phyloP scores from a whole-genome alignment of 1,140 invertebrate genomes.

The Belonocnema kinseyi region DNA sequence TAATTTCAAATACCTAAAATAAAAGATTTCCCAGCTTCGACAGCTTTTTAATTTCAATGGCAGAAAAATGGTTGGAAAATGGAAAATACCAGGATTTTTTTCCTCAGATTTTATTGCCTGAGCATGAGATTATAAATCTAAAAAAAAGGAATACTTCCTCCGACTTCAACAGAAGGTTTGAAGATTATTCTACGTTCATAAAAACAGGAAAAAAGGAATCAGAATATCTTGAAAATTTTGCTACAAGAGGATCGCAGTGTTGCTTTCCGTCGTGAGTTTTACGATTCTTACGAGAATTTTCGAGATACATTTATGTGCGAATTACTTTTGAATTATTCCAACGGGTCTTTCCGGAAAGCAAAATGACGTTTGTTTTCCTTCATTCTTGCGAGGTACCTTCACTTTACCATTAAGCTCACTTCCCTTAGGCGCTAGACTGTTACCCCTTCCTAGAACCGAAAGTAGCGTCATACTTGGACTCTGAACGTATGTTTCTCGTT shows the following conservation, averaged over 20 bases:
- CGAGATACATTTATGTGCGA: not conserved
- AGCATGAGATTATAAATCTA: slow-evolving; percentile 3
- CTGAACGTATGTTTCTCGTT: not conserved
- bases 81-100: too few species aligned
- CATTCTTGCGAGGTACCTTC: not conserved
- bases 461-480: too few species aligned
- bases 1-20: too few species aligned
- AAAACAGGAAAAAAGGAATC: not conserved
- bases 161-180: not conserved
- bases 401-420: too few species aligned
- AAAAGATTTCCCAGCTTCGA: too few species aligned
- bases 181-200: slow-evolving; percentile 13
- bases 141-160: not conserved
- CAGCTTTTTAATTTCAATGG: too few species aligned
- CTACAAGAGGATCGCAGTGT: not conserved
- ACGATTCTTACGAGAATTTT: not conserved
- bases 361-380: not conserved
- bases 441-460: too few species aligned
- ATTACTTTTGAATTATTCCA: slow-evolving; percentile 6
- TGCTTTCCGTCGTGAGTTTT: not conserved
- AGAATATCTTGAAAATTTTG: not conserved
- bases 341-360: not conserved
- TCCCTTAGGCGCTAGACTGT: too few species aligned
- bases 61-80: too few species aligned
- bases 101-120: too few species aligned